These are phyloP conservation scores for Argyresthia albistria DNA, from an alignment of 2,888 invertebrate species.

Conservation along the genomic window DNA sequence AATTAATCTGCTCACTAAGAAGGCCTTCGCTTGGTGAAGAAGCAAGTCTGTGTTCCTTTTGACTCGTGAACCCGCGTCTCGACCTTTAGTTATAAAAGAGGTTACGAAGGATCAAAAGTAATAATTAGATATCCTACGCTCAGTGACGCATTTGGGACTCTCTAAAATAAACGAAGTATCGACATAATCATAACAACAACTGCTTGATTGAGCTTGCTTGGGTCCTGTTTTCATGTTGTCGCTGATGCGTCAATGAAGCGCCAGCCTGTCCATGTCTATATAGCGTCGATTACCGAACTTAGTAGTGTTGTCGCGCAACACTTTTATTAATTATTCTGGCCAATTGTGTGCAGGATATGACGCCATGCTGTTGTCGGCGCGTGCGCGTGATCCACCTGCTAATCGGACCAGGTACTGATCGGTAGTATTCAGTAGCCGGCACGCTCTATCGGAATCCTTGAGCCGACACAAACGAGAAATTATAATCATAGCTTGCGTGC, in stretches of 20 bases:
- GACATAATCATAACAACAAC: no score
- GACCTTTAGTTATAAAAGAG: no score
- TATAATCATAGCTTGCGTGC: constrained; percentile 17
- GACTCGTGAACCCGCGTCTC: no score
- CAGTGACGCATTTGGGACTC: no score
- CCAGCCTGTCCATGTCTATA: no score
- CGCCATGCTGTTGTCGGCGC: constrained; percentile 45
- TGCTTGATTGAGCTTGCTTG: background rate
- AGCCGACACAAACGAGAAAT: constrained; percentile 35
- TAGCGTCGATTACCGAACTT: no score
- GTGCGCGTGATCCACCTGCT: constrained; percentile 60
- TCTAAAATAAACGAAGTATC: no score
- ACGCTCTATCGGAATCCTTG: constrained; percentile 58
- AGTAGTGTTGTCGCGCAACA: constrained; percentile 53
- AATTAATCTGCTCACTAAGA: background rate
- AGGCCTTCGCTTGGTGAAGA: background rate
- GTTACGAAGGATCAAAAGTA: background rate
- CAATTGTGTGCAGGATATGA: constrained; percentile 67
- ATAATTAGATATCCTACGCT: no score
- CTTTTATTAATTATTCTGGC: constrained; percentile 66
- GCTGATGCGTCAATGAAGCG: no score
- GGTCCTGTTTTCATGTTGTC: background rate
- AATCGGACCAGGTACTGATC: constrained; percentile 31
- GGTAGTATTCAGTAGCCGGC: constrained; percentile 9
- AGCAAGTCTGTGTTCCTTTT: no score